These are phyloP conservation scores for Ochlodes sylvanus DNA, from an alignment of 2,888 invertebrate species.

Conservation along the genomic window DNA sequence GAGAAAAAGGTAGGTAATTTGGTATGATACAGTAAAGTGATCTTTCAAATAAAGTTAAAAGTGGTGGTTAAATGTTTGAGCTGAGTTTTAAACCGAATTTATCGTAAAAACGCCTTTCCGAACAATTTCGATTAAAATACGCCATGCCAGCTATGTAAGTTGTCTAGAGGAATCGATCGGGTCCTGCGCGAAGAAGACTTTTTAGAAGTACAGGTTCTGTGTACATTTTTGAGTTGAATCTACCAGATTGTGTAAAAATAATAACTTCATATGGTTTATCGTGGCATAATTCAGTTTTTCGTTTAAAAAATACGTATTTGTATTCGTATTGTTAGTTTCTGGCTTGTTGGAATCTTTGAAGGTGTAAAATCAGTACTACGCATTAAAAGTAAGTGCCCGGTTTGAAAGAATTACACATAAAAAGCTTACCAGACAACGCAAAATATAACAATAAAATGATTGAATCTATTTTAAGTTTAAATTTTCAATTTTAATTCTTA, in stretches of 20 bases:
- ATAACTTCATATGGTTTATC: not conserved
- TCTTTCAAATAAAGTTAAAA: slow-evolving; percentile 10
- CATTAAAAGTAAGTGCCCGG: not conserved
- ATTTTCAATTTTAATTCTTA: too few relatives aligned
- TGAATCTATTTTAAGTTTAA: too few relatives aligned
- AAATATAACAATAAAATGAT: not conserved
- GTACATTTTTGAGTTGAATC: not conserved
- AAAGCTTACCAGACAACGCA: not conserved
- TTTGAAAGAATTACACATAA: not conserved
- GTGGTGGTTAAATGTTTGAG: not conserved
- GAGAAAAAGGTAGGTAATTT: slow-evolving; percentile 23
- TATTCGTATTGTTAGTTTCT: not conserved
- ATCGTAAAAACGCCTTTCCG: slow-evolving; percentile 4
- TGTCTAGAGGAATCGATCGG: slow-evolving; percentile 20
- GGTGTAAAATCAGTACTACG: slow-evolving; percentile 1
- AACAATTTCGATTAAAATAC: slow-evolving; percentile 9
- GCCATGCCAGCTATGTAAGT: slow-evolving; percentile 13
- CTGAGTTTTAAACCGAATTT: not conserved
- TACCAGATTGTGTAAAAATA: not conserved
- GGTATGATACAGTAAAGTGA: slow-evolving; percentile 41
- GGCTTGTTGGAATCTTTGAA: slow-evolving; percentile 12
- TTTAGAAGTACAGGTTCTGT: not conserved
- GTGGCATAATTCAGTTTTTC: not conserved
- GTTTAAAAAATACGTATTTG: not conserved
- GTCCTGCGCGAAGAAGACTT: slow-evolving; percentile 19